Conservation (phyloP, 2,113 vertebrate species). For the Psophia crepitans region DNA sequence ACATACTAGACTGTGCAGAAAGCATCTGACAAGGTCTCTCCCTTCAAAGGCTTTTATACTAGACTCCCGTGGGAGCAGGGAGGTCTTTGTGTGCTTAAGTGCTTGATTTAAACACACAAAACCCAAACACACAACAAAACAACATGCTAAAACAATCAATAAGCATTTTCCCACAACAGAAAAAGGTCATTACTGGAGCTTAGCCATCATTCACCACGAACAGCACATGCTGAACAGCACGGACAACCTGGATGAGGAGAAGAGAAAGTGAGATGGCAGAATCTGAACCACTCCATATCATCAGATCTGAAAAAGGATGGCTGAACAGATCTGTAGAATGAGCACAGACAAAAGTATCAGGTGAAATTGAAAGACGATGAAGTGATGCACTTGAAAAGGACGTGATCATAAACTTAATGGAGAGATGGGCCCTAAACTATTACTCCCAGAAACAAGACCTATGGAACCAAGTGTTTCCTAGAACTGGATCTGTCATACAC, state of each 20-base stretch:
- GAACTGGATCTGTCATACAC: background rate
- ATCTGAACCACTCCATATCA: background rate
- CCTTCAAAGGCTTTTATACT: background rate
- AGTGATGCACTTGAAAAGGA: background rate
- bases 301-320: background rate
- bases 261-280: background rate
- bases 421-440: background rate
- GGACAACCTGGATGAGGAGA: background rate
- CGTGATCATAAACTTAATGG: rapidly evolving
- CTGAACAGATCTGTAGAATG: background rate
- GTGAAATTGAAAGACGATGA: background rate
- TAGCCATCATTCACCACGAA: background rate
- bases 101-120: background rate
- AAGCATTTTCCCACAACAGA: background rate
- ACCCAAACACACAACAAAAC: background rate
- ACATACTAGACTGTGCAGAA: background rate
- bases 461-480: background rate
- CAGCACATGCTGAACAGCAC: background rate
- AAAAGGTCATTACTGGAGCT: background rate
- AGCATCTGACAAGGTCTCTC: background rate
- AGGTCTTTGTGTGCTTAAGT: background rate
- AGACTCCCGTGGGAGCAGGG: background rate
- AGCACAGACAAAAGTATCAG: background rate
- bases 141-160: background rate
- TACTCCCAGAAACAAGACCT: background rate